Conservation (phyloP, 2,888 invertebrate species). For the Eilema caniola region DNA sequence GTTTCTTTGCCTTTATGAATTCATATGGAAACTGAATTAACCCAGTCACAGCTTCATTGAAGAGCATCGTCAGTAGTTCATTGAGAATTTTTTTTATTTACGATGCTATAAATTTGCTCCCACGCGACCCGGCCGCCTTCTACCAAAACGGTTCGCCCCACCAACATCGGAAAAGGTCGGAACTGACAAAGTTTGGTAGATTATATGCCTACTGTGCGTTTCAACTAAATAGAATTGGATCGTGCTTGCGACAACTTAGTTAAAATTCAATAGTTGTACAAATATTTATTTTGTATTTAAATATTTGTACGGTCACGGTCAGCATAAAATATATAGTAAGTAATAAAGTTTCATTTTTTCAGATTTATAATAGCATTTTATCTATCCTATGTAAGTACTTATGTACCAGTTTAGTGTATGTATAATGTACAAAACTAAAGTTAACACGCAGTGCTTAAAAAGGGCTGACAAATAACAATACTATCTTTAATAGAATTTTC, state of each 20-base stretch:
- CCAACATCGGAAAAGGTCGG: slow-evolving; percentile 63
- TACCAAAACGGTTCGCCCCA: slow-evolving; percentile 60
- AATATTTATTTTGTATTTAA: no score
- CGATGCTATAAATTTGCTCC: slow-evolving; percentile 69
- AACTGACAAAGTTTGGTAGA: slow-evolving; percentile 39
- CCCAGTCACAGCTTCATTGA: slow-evolving; percentile 61
- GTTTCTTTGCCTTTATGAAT: slow-evolving; percentile 16
- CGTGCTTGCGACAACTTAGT: neutral
- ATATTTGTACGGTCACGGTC: no score
- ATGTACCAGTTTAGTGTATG: no score
- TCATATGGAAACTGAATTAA: slow-evolving; percentile 47
- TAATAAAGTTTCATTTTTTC: no score
- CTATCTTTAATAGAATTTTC: no score
- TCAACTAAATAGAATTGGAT: neutral
- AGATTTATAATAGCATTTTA: no score
- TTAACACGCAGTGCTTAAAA: no score
- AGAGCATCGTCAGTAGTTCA: slow-evolving; percentile 56
- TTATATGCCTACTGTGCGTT: neutral
- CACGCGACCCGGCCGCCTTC: slow-evolving; percentile 61
- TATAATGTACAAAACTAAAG: no score
- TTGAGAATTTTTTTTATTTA: slow-evolving; percentile 68
- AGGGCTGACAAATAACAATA: no score
- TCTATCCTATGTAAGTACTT: no score
- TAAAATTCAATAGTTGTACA: no score
- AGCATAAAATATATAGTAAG: no score